Evolutionary conservation across 2,797 vertebrate genomes (phyloP).

Genomic region (Sebastes trivittatus): DNA sequence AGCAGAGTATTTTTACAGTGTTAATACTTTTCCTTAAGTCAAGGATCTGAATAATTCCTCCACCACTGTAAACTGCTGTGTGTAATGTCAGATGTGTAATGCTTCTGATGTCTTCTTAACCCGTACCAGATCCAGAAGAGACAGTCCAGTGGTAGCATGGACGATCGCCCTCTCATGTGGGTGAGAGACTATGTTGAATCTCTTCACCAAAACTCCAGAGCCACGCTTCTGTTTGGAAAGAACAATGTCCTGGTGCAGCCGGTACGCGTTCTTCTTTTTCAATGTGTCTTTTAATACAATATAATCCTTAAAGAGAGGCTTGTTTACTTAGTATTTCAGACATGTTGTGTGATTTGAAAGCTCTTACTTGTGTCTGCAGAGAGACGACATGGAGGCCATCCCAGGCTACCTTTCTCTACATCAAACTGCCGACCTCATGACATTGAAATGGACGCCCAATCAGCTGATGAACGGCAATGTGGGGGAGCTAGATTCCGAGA

Average conservation of each 20-base stretch:
- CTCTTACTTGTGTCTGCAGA: conserved; percentile 73
- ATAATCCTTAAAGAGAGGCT: neutral
- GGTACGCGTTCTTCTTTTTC: conserved; percentile 72
- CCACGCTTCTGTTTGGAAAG: conserved; percentile 95
- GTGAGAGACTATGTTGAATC: conserved; percentile 96
- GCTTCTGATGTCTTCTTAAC: neutral
- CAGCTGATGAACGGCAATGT: conserved; percentile 98
- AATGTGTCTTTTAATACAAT: neutral
- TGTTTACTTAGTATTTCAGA: neutral
- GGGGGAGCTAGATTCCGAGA: conserved; percentile 95
- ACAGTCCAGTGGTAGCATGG: conserved; percentile 97
- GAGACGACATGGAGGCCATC: conserved; percentile 97
- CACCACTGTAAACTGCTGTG: neutral
- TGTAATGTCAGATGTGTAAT: neutral
- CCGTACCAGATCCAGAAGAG: conserved; percentile 94
- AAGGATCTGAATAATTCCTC: too few species aligned
- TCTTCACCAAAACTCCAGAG: conserved; percentile 95
- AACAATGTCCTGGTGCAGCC: conserved; percentile 98
- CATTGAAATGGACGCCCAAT: conserved; percentile 98
- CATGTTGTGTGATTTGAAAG: neutral
- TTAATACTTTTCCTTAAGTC: too few species aligned
- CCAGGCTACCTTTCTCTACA: conserved; percentile 96
- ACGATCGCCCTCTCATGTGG: conserved; percentile 90
- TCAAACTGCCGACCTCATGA: conserved; percentile 95
- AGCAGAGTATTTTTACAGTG: too few species aligned